Evolutionary conservation across 2,888 invertebrate genomes (phyloP), one percentile per base, ranked within the genome.

Genomic region (Merodon equestris): DNA sequence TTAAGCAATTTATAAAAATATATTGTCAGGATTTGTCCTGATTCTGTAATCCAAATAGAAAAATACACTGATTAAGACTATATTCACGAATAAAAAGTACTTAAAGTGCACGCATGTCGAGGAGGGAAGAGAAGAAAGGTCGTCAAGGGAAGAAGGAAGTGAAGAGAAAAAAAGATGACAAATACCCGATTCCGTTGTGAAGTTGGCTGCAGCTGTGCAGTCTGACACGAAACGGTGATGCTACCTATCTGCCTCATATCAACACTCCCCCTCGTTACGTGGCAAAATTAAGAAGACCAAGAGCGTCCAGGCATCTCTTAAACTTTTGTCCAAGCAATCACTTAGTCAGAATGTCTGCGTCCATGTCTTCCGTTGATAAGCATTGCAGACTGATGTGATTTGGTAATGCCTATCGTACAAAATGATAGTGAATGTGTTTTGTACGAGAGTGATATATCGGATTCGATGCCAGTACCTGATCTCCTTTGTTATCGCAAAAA

Each of bases 281-380:
- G n/a, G n/a, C n/a, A n/a, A n/a, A n/a, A n/a, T n/a, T n/a, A 40
- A n/a, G 40, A 3, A 3, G 40, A n/a, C 40, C 40, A 2, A 40
- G 40, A n/a, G 9, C n/a, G 12, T 9, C 40, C 5, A 40, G 40
- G 10, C 40, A 40, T 40, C 40, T 40, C 40, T 36, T 36, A 36
- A 9, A 10, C 40, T 40, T 40, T 3, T 10, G 40, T 40, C 10
- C 40, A 40, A 10, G 40, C 10, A 40, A 10, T 40, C 3, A 3
- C n/a, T 40, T 40, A n/a, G 40, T n/a, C 10, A 40, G 40, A 3
- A 40, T 10, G n/a, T 40, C 40, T n/a, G 40, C 40, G 2, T 10
- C n/a, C 40, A 40, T 40, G 40, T 40, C 40, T n/a, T n/a, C 40
- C n/a, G 40, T 40, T 40, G 40, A 10, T n/a, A 40, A 40, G 40